These are phyloP conservation scores for Ellobius talpinus DNA, from an alignment of 2,113 vertebrate species.

Conservation along the genomic window DNA sequence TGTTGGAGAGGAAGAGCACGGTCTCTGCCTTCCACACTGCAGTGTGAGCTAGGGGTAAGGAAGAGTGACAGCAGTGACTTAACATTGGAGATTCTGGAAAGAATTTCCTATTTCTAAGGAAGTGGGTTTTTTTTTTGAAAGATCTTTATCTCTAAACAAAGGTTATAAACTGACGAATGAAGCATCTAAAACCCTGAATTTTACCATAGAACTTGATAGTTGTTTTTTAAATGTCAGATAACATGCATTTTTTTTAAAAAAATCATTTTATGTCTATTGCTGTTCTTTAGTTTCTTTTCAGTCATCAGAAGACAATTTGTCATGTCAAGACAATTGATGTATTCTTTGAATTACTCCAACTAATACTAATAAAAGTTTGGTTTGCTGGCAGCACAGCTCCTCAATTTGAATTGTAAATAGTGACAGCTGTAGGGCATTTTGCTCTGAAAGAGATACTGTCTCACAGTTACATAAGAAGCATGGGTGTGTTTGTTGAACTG, in stretches of 20 bases:
- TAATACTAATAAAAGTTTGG: slow-evolving; percentile 67
- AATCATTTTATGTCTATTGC: slow-evolving; percentile 1
- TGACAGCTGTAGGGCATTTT: slow-evolving; percentile 73
- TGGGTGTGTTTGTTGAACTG: slow-evolving; percentile 21
- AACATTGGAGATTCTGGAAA: not conserved
- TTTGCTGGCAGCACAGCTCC: slow-evolving; percentile 54
- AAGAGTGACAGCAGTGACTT: not conserved
- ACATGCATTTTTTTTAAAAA: not conserved
- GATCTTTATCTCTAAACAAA: not conserved
- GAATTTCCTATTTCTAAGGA: not conserved
- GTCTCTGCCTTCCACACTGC: no score
- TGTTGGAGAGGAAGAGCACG: not conserved
- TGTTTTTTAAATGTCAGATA: slow-evolving; percentile 50
- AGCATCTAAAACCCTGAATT: slow-evolving; percentile 17
- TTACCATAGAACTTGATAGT: not conserved
- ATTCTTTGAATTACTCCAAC: slow-evolving; percentile 52
- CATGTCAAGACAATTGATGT: slow-evolving; percentile 51
- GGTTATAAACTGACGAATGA: not conserved
- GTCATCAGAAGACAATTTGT: slow-evolving; percentile 60
- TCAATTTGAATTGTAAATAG: slow-evolving; percentile 68
- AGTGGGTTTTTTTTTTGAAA: not conserved
- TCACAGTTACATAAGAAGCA: slow-evolving; percentile 37
- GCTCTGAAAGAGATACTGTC: slow-evolving; percentile 65
- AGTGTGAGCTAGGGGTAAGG: accelerated
- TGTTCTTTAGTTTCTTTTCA: slow-evolving; percentile 51